A percentile compares a stretch with the other conserved stretches of the same genome.
Conservation (phyloP, 2,888 invertebrate genomes). For the Diarsia dahlii region DNA sequence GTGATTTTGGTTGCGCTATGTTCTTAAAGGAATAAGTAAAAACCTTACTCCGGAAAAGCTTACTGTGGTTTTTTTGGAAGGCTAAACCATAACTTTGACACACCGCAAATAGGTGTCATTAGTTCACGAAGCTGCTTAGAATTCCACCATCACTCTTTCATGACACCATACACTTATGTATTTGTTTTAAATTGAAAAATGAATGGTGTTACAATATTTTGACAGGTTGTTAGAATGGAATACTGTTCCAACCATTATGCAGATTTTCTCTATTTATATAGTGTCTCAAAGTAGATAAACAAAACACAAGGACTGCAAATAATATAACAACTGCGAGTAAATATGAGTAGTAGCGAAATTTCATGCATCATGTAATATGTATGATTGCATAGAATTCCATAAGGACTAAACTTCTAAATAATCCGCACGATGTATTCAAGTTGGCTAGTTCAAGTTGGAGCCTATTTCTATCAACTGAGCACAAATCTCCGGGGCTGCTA, state of each 20-base stretch:
- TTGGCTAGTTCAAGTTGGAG: no score
- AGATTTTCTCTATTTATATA: conserved; percentile 19
- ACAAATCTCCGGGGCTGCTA: no score
- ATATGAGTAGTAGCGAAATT: neutral
- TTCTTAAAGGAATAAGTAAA: neutral
- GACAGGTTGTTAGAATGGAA: conserved; percentile 20
- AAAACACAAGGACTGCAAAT: conserved; percentile 7
- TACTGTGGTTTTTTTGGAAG: neutral
- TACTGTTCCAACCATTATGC: neutral
- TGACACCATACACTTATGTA: conserved; percentile 22
- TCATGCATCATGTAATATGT: neutral
- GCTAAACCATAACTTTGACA: neutral
- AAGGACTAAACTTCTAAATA: neutral
- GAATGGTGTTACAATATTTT: conserved; percentile 23
- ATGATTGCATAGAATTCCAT: neutral
- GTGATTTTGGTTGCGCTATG: neutral
- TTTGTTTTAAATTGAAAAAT: conserved; percentile 47
- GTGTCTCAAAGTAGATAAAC: neutral
- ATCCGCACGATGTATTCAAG: neutral
- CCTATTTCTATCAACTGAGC: no score
- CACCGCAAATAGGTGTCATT: conserved; percentile 8
- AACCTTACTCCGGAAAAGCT: neutral
- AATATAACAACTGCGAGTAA: neutral
- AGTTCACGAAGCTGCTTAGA: conserved; percentile 30
- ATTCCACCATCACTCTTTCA: conserved; percentile 31